These are phyloP conservation scores for Nerophis ophidion DNA, from an alignment of 2,113 vertebrate species.

Conservation along the genomic window DNA sequence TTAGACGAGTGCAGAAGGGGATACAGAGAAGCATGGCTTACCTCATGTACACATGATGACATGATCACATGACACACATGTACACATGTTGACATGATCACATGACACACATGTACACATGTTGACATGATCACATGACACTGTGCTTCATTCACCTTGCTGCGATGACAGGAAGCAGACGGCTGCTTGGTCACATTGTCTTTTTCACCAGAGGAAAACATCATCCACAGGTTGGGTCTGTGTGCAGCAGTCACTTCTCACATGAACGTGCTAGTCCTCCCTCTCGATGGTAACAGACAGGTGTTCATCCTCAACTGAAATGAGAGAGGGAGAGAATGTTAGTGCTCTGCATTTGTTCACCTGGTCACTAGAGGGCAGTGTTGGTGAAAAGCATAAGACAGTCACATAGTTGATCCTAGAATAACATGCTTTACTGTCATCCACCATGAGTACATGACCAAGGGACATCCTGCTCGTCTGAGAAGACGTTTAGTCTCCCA, in stretches of 20 bases:
- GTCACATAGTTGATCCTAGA: too few relatives aligned
- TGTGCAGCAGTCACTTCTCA: conserved; percentile 9
- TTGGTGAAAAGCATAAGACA: neutral
- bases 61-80: conserved; percentile 7
- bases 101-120: conserved; percentile 5
- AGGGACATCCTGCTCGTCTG: too few relatives aligned
- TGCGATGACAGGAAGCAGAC: conserved; percentile 7
- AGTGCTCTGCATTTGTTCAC: neutral
- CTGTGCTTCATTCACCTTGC: conserved; percentile 4
- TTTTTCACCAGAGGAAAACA: conserved; percentile 26
- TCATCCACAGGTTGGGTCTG: conserved; percentile 33
- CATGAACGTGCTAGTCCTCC: conserved; percentile 51
- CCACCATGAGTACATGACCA: too few relatives aligned
- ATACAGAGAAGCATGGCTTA: conserved; percentile 1
- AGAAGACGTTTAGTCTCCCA: too few relatives aligned
- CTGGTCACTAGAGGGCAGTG: conserved; percentile 54
- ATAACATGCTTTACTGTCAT: too few relatives aligned
- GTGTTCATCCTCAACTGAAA: conserved; percentile 63
- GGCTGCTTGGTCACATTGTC: conserved; percentile 9
- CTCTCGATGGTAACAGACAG: conserved; percentile 68
- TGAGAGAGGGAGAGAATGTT: neutral
- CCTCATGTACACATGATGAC: neutral
- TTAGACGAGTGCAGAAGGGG: conserved; percentile 19
- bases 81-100: neutral
- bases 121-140: conserved; percentile 5